These are phyloP conservation scores for Endotricha flammealis DNA, from an alignment of 2,888 invertebrate species.

Conservation along the genomic window DNA sequence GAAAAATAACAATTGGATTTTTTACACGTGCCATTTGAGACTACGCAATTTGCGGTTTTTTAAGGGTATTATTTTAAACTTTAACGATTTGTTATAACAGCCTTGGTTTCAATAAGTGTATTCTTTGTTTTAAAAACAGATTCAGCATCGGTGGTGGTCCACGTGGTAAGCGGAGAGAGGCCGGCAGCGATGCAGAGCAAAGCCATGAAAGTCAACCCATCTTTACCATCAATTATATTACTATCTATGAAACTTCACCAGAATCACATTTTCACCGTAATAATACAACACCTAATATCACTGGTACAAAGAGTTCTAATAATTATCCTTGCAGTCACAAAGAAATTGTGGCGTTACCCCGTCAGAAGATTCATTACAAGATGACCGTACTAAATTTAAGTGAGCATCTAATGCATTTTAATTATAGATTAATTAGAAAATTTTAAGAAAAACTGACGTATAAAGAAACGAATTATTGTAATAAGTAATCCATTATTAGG, in stretches of 20 bases:
- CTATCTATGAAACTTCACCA: constrained; percentile 31
- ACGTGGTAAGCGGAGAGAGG: constrained; percentile 87
- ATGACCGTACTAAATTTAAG: constrained; percentile 43
- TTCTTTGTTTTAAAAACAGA: constrained; percentile 62
- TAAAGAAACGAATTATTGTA: constrained; percentile 63
- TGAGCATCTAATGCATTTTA: constrained; percentile 30
- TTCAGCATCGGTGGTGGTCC: constrained; percentile 89
- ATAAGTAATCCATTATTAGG: constrained; percentile 28
- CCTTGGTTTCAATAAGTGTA: not conserved
- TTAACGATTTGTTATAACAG: no score
- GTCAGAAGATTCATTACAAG: constrained; percentile 44
- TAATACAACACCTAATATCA: constrained; percentile 26
- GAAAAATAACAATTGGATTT: no score
- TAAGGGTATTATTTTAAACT: no score
- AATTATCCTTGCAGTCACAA: constrained; percentile 24
- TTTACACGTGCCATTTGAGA: no score
- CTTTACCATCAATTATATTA: constrained; percentile 29
- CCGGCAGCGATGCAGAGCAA: constrained; percentile 81
- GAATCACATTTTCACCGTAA: constrained; percentile 27
- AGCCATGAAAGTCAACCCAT: constrained; percentile 36
- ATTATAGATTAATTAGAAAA: constrained; percentile 24
- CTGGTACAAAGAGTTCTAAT: constrained; percentile 26
- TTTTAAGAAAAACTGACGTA: constrained; percentile 35
- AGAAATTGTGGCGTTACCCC: constrained; percentile 29
- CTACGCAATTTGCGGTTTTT: no score